Base-by-base conservation (phyloP, 2,797 vertebrate species). In the Sebastes wilsoni region DNA sequence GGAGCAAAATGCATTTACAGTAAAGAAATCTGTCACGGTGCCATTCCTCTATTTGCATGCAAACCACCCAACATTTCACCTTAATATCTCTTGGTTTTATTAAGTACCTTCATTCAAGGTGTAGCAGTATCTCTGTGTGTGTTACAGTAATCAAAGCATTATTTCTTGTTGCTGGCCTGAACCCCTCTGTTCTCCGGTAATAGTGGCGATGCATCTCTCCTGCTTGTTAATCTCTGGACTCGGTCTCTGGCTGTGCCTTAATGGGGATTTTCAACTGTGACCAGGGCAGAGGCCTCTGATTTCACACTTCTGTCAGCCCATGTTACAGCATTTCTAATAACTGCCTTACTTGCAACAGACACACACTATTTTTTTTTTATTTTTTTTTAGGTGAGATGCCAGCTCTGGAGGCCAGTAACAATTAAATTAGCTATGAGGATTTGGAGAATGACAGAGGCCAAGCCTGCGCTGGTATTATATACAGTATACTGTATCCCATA, bases 221-320 rank as follows among this genome's bases (percentile, higher is more conserved):
- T 80, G 46, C 18, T 52, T 75, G 75, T 71, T 88, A 87, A 88
- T 88, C 81, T 79, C 16, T 75, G 72, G 72, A 74, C 75, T 85
- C 65, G 14, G 25, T 71, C 71, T 75, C 67, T 87, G 77, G 77
- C 86, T 64, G 69, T 46, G 69, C 66, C 81, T 89, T 92, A 90
- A 93, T 90, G 70, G 56, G 83, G 80, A 87, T 91, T 91, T 89
- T 92, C 75, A 87, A 86, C 87, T 91, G 80, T 93, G 90, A 95
- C 89, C 79, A 23, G 77, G 79, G 81, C 67, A 81, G 27, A 66
- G 76, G 86, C 78, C 80, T 72, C 76, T 72, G 79, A 93, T 94
- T 93, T 93, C 89, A 94, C 83, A 88, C 75, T 79, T 85, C 90
- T 93, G 80, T 91, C 90, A 89, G 80, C 61, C 82, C 30, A 28